Conservation (phyloP, 1,140 invertebrate species). For the Drosophila trapezifrons region DNA sequence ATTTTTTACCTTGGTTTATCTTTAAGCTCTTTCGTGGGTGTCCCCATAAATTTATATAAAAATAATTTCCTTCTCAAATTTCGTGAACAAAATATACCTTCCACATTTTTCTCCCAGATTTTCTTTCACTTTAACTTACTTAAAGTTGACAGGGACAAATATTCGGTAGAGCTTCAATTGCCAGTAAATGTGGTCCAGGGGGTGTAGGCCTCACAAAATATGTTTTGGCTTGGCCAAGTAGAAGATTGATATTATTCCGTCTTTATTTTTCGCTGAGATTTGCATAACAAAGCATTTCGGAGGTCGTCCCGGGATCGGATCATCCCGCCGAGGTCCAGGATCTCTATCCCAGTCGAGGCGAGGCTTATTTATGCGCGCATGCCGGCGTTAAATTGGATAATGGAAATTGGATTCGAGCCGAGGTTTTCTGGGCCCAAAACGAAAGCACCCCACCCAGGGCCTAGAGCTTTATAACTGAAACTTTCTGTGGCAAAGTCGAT, state of each 20-base stretch:
- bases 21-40: too few species aligned
- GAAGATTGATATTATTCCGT: conserved; percentile 55
- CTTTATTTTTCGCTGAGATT: conserved; percentile 54
- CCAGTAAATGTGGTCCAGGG: background rate
- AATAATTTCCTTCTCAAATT: background rate
- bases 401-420: conserved; percentile 74
- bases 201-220: conserved; percentile 5
- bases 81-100: too few species aligned
- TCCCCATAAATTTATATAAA: too few species aligned
- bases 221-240: conserved; percentile 37
- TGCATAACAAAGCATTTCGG: conserved; percentile 63
- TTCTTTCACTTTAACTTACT: background rate
- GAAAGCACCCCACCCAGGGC: conserved; percentile 15
- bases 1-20: background rate
- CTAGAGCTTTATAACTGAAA: conserved; percentile 35
- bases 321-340: conserved; percentile 19
- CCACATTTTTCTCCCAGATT: too few species aligned
- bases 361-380: conserved; percentile 69
- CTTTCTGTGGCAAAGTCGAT: conserved; percentile 33
- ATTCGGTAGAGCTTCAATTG: background rate
- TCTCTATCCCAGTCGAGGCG: conserved; percentile 7
- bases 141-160: background rate
- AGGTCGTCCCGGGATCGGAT: conserved; percentile 9
- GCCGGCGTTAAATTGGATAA: conserved; percentile 77
- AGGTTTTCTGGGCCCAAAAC: conserved; percentile 39